Evolutionary conservation across 2,888 invertebrate species (phyloP), one percentile per base, ranked within the genome.

Genomic region (Pristionchus mayeri): DNA sequence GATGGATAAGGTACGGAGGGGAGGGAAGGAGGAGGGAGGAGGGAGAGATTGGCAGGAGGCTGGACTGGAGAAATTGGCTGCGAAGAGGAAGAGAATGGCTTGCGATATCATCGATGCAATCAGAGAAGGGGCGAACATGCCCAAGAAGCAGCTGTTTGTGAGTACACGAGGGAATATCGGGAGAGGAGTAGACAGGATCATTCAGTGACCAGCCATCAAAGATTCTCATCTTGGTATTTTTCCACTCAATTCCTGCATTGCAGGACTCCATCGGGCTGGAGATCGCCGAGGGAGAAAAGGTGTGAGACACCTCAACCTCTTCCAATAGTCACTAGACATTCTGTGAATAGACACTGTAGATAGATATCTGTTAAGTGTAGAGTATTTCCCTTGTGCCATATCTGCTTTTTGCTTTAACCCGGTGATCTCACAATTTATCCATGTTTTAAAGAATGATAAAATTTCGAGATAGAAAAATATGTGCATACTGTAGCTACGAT

Each of bases 241-340:
- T 21, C 21, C 13, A 11, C 4, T 34, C 16, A 21, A 52, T 6
- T 30, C 16, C 21, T 18, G 6, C 4, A 2, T 13, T 37, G 6
- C 24, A 79, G 79, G 79, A 79, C 21, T 79, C 79, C 9, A 79
- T 79, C 27, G 79, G 79, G 37, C 54, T 79, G 30, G 79, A 79
- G 44, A 52, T 79, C 37, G 57, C 37, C 3, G 79, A 79, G 18
- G 57, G 57, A 24, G 79, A 79, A n/a, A 76, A 76, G 27, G 50
- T 76, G 27, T 76, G 50, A 76, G 40, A 76, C 24, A 11, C 48
- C 6, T 48, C 4, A 21, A 30, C 44, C 44, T 44, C 44, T 9
- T 6, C 44, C 44, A 13, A 44, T 44, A n/a, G 4, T 9, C 0
- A 75, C 24, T 37, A 48, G 27, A 71, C 40, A 40, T 44, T 24